A percentile compares a stretch with the other conserved stretches of the same genome.
Conservation (phyloP, 2,888 invertebrate species). For the Tenthredo mesomela region DNA sequence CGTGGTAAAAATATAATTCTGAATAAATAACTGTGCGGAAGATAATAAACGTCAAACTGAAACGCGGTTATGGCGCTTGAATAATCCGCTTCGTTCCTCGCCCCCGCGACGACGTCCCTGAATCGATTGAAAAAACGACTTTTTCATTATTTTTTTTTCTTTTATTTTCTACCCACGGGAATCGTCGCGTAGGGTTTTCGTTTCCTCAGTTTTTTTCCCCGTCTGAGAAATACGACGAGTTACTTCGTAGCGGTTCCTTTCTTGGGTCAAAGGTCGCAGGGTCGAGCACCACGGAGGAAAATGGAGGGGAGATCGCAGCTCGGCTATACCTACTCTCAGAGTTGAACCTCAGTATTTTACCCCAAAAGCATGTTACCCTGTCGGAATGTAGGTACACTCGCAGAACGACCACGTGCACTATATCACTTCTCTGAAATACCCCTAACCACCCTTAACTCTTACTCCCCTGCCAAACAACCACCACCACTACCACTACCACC, state of each 20-base stretch:
- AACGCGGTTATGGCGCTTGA: conserved; percentile 1
- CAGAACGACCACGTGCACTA: conserved; percentile 18
- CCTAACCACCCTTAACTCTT: conserved; percentile 40
- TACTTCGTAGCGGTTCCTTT: not conserved
- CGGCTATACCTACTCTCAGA: not conserved
- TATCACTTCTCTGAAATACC: conserved; percentile 31
- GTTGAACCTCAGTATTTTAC: conserved; percentile 15
- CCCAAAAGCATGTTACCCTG: conserved; percentile 31
- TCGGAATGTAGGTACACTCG: conserved; percentile 38
- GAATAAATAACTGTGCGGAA: conserved; percentile 10
- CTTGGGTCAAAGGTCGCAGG: not conserved
- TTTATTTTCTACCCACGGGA: not conserved
- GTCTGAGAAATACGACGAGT: not conserved
- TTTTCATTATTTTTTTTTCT: not conserved
- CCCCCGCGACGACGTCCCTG: not conserved
- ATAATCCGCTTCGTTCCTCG: not conserved
- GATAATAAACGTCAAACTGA: not conserved
- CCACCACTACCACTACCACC: not conserved
- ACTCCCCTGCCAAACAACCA: conserved; percentile 14
- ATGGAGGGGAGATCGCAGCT: not conserved
- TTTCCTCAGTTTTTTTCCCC: not conserved
- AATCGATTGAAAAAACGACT: conserved; percentile 24
- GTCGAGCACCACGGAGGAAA: not conserved
- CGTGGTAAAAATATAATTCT: not conserved
- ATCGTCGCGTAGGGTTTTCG: not conserved